phyloP scores from a whole-genome alignment of 2,797 vertebrate genomes.

The Halcyon leucocephala region DNA sequence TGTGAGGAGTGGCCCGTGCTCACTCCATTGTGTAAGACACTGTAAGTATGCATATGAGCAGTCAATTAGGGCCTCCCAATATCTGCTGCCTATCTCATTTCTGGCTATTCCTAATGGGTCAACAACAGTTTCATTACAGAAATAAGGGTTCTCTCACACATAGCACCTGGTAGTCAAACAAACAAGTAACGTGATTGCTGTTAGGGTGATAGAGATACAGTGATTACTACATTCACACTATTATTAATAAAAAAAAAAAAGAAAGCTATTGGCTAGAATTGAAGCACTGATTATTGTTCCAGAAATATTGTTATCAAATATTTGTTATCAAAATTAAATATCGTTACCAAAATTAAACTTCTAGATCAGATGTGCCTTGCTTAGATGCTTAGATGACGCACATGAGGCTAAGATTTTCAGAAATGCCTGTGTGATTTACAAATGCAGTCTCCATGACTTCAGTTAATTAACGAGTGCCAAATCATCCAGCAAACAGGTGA shows the following conservation, averaged over 20 bases:
- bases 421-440: neutral
- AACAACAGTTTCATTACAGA: neutral
- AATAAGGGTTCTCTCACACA: neutral
- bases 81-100: neutral
- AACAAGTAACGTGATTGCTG: neutral
- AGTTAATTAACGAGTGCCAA: neutral
- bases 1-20: neutral
- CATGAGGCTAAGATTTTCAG: neutral
- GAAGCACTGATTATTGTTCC: neutral
- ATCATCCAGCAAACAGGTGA: neutral
- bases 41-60: neutral
- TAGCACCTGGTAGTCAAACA: neutral
- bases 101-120: neutral
- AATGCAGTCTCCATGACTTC: neutral
- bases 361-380: neutral
- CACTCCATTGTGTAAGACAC: neutral
- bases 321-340: no score
- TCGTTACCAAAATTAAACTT: neutral
- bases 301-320: neutral
- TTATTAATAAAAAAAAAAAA: neutral
- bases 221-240: neutral
- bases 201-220: neutral
- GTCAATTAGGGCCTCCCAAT: neutral
- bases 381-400: neutral
- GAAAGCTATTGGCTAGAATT: neutral